These are phyloP conservation scores for Epizoanthus rinbou DNA, from an alignment of 92 coral and sea anemone species.

Conservation along the genomic window DNA sequence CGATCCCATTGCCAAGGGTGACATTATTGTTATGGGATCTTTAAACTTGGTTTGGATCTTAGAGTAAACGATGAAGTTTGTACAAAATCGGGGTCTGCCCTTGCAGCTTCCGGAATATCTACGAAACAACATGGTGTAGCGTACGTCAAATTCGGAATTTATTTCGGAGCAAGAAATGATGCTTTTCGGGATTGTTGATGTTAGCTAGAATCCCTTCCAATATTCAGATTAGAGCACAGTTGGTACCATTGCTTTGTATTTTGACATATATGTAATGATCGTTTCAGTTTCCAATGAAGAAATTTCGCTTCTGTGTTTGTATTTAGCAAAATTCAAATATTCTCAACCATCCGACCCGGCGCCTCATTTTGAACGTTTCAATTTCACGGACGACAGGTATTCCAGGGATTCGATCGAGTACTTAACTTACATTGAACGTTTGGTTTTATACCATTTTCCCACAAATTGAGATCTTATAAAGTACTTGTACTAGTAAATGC, in stretches of 20 bases:
- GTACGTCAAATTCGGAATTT: slow-evolving; percentile 58
- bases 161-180: slow-evolving; percentile 46
- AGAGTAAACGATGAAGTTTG: slow-evolving; percentile 20
- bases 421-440: not conserved
- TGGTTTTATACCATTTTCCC: slow-evolving; percentile 9
- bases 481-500: slow-evolving; percentile 15
- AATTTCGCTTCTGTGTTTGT: slow-evolving; percentile 6
- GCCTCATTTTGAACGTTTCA: slow-evolving; percentile 19
- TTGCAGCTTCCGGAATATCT: slow-evolving; percentile 39
- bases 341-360: not conserved
- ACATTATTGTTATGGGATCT: not conserved
- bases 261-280: not conserved
- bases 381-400: slow-evolving; percentile 19
- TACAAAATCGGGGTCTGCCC: slow-evolving; percentile 21
- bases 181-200: slow-evolving; percentile 53
- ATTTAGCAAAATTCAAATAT: not conserved
- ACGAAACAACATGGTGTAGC: slow-evolving; percentile 13
- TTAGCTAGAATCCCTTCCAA: slow-evolving; percentile 43
- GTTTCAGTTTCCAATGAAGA: not conserved
- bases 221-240: slow-evolving; percentile 40
- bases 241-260: not conserved
- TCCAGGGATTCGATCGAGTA: not conserved
- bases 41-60: not conserved
- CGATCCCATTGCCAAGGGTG: not conserved
- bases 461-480: slow-evolving; percentile 31